Conservation (phyloP, 2,113 vertebrate species). For the Rhea americana region DNA sequence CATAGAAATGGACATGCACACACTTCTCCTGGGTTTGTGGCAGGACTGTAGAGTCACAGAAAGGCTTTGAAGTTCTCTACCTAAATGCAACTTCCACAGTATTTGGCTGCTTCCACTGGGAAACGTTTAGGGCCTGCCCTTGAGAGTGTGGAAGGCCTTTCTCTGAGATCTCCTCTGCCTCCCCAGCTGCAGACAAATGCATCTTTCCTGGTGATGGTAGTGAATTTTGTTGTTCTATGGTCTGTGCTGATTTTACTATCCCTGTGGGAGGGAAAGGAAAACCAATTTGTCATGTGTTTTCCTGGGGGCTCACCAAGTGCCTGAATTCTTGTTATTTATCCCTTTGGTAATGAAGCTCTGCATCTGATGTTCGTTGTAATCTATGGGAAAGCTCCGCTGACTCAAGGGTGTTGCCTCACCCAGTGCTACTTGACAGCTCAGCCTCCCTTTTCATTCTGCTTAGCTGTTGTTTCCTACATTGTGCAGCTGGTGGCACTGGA, state of each 20-base stretch:
- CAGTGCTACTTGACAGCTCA: accelerated
- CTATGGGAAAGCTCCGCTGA: background rate
- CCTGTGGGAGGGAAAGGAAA: background rate
- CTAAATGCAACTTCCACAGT: background rate
- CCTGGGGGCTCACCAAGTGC: background rate
- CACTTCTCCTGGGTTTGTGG: background rate
- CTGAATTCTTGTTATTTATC: background rate
- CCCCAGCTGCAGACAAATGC: background rate
- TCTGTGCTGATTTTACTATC: background rate
- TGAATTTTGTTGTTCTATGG: background rate
- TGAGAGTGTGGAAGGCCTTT: background rate
- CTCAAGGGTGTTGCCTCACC: background rate
- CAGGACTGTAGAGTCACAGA: background rate
- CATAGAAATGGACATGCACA: no score
- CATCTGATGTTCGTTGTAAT: accelerated
- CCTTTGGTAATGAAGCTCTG: background rate
- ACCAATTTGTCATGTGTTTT: background rate
- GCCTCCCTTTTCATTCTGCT: background rate
- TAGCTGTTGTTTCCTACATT: background rate
- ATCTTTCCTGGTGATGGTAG: background rate
- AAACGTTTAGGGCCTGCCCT: background rate
- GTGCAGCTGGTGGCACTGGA: slow-evolving; percentile 19
- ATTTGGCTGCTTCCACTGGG: accelerated
- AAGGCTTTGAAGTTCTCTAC: background rate
- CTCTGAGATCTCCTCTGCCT: background rate